Evolutionary conservation across 2,888 invertebrate species (phyloP).

Genomic region (Eilema sororculum): DNA sequence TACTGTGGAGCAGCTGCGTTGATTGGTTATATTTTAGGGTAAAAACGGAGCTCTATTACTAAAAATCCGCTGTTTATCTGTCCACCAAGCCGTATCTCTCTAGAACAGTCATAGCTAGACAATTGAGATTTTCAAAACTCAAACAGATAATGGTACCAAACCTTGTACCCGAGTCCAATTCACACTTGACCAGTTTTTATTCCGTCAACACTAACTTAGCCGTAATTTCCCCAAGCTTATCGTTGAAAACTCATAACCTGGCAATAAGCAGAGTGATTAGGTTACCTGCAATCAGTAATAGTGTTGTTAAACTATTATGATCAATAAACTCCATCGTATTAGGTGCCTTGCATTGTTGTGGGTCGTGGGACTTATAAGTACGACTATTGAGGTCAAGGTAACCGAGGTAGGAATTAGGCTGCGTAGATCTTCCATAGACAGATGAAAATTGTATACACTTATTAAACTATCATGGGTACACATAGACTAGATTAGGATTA

Average conservation of each 20-base stretch:
- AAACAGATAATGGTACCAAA: too few relatives aligned
- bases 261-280: constrained; percentile 10
- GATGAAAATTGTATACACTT: not conserved
- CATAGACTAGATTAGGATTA: too few relatives aligned
- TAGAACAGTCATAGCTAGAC: too few relatives aligned
- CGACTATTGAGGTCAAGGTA: not conserved
- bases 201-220: not conserved
- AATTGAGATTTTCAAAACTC: too few relatives aligned
- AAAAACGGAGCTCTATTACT: too few relatives aligned
- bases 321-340: constrained; percentile 15
- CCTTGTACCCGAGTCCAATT: too few relatives aligned
- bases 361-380: not conserved
- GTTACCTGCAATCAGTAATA: constrained; percentile 16
- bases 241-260: constrained; percentile 1
- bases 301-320: constrained; percentile 17
- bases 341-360: not conserved
- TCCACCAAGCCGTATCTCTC: too few relatives aligned
- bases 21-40: too few relatives aligned
- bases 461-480: too few relatives aligned
- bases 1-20: too few relatives aligned
- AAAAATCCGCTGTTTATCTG: too few relatives aligned
- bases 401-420: not conserved
- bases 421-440: not conserved
- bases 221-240: not conserved
- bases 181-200: too few relatives aligned